Evolutionary conservation across 1,140 invertebrate genomes (phyloP).

Genomic region (Prorops nasuta): DNA sequence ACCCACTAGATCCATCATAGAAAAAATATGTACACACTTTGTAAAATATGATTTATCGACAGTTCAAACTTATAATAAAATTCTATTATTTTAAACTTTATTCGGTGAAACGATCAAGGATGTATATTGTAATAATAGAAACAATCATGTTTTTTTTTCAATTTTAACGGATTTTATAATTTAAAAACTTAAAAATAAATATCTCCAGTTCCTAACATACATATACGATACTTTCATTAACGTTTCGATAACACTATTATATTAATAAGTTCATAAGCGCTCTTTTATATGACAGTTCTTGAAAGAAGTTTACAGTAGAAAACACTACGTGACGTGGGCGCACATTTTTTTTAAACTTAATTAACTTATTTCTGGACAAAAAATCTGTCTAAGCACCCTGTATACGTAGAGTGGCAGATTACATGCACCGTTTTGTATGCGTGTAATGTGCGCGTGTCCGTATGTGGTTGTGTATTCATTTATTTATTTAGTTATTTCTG

Average conservation of each 20-base stretch:
- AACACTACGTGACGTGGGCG: slow-evolving; percentile 16
- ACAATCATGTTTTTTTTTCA: slow-evolving; percentile 15
- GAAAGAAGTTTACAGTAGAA: slow-evolving; percentile 26
- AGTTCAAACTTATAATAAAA: no score
- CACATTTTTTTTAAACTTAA: background rate
- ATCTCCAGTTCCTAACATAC: slow-evolving; percentile 43
- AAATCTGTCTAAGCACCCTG: slow-evolving; percentile 7
- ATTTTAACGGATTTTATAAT: slow-evolving; percentile 39
- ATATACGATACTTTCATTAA: slow-evolving; percentile 46
- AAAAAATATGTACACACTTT: no score
- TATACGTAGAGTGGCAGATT: slow-evolving; percentile 8
- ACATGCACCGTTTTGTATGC: background rate
- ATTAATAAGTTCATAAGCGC: slow-evolving; percentile 12
- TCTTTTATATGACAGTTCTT: slow-evolving; percentile 20
- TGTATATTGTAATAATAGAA: no score
- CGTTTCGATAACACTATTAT: slow-evolving; percentile 37
- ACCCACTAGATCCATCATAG: no score
- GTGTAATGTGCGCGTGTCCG: background rate
- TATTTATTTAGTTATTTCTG: background rate
- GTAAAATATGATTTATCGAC: no score
- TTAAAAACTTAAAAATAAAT: slow-evolving; percentile 46
- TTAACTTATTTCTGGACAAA: slow-evolving; percentile 4
- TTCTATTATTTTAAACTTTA: no score
- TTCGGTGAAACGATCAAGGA: no score
- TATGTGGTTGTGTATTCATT: background rate